A percentile compares a stretch with the other conserved stretches of the same genome.
Conservation (phyloP, 2,797 vertebrate genomes). For the Morelia viridis region DNA sequence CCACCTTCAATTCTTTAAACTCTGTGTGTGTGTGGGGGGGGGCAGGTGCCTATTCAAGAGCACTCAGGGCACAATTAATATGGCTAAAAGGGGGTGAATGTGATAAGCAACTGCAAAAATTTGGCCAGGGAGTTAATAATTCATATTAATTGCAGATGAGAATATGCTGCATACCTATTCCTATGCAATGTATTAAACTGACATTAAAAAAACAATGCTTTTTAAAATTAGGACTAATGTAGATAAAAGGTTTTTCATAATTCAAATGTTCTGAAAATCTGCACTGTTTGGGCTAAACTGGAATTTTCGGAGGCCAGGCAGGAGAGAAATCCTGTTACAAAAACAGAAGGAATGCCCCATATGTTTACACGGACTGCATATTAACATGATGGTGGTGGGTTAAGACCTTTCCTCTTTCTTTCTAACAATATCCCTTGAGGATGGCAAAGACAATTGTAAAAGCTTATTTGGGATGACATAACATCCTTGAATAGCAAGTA, state of each 20-base stretch:
- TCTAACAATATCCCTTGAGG: constrained; percentile 40
- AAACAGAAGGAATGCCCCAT: constrained; percentile 39
- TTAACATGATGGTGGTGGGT: constrained; percentile 20
- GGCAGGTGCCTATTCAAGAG: too few species aligned
- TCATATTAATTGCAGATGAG: neutral
- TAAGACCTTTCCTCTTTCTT: constrained; percentile 50
- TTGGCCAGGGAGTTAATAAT: neutral
- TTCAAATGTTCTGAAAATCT: constrained; percentile 3
- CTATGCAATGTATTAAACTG: neutral
- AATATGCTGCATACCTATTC: neutral
- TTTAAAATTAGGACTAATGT: neutral
- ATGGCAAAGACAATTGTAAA: constrained; percentile 20
- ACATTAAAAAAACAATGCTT: neutral
- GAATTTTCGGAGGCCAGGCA: neutral
- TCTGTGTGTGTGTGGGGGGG: too few species aligned
- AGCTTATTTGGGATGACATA: constrained; percentile 55
- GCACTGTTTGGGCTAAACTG: neutral
- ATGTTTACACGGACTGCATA: constrained; percentile 48
- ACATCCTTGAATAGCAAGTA: constrained; percentile 46
- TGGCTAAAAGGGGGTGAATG: too few species aligned
- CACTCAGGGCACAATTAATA: too few species aligned
- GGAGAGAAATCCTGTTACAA: neutral
- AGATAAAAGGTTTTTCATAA: neutral
- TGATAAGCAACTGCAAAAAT: too few species aligned
- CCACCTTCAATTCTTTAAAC: neutral